phyloP scores from a whole-genome alignment of 2,888 invertebrate genomes.

The Phlogophora meticulosa region DNA sequence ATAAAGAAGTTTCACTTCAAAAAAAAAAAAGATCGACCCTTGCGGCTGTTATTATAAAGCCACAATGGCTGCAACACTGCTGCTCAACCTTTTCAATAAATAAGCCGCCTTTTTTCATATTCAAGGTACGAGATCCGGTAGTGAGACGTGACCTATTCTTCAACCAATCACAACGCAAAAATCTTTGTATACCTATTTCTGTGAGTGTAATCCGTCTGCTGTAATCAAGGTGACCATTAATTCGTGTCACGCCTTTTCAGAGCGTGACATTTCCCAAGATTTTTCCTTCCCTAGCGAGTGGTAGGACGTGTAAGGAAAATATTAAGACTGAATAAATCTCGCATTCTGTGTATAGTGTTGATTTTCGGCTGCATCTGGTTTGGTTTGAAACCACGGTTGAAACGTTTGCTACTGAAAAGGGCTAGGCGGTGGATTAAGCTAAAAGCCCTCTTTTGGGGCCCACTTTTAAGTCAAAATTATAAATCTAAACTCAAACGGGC shows the following conservation, averaged over 20 bases:
- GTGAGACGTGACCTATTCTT: not conserved
- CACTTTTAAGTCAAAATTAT: too few relatives aligned
- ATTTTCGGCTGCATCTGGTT: too few relatives aligned
- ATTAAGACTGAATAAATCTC: constrained; percentile 1
- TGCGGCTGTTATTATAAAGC: too few relatives aligned
- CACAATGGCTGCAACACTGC: too few relatives aligned
- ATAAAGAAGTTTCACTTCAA: too few relatives aligned
- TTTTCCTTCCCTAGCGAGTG: not conserved
- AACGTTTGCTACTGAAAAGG: too few relatives aligned
- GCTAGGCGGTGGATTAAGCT: too few relatives aligned
- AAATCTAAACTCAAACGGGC: too few relatives aligned
- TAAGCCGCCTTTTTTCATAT: not conserved
- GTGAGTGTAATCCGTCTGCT: constrained; percentile 6
- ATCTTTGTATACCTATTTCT: not conserved
- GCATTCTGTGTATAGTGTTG: not conserved
- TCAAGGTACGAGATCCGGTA: not conserved
- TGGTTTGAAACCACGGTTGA: too few relatives aligned
- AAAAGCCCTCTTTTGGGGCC: too few relatives aligned
- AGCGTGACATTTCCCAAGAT: constrained; percentile 11
- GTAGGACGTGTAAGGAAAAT: constrained; percentile 8
- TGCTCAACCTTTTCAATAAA: too few relatives aligned
- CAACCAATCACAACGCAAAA: constrained; percentile 13
- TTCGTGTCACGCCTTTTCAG: constrained; percentile 23
- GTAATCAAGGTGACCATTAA: constrained; percentile 31
- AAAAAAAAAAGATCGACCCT: too few relatives aligned